phyloP scores from a whole-genome alignment of 2,797 vertebrate species.

The Channallabes apus region DNA sequence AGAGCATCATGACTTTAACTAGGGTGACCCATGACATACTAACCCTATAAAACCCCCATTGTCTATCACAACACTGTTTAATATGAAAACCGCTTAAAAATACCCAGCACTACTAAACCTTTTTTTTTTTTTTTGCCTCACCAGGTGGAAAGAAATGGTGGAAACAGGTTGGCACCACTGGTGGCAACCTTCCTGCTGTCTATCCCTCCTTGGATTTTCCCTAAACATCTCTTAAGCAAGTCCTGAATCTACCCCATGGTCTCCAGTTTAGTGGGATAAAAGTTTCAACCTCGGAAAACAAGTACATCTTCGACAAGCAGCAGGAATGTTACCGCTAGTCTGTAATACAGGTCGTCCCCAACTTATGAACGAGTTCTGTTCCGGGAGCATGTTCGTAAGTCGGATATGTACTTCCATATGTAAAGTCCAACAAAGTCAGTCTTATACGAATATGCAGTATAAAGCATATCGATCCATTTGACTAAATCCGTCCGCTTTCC shows the following conservation, averaged over 20 bases:
- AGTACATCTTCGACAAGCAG: too few relatives aligned
- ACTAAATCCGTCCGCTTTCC: too few relatives aligned
- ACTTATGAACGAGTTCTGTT: background rate
- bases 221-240: background rate
- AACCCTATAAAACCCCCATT: background rate
- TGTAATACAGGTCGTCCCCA: background rate
- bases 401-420: too few relatives aligned
- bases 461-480: too few relatives aligned
- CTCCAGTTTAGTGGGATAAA: background rate
- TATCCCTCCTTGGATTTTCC: background rate
- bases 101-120: background rate
- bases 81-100: background rate
- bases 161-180: background rate
- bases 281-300: too few relatives aligned
- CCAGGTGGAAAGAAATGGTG: background rate
- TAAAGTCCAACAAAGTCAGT: too few relatives aligned
- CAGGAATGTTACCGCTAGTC: too few relatives aligned
- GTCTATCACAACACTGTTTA: background rate
- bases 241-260: background rate
- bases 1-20: background rate
- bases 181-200: background rate
- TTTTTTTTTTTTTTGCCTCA: background rate
- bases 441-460: too few relatives aligned
- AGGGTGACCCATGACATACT: background rate
- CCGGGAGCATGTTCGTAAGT: too few relatives aligned